Evolutionary conservation across 2,113 vertebrate species (phyloP), one percentile per base, ranked within the genome.

Genomic region (Microcebus ravelobensis): DNA sequence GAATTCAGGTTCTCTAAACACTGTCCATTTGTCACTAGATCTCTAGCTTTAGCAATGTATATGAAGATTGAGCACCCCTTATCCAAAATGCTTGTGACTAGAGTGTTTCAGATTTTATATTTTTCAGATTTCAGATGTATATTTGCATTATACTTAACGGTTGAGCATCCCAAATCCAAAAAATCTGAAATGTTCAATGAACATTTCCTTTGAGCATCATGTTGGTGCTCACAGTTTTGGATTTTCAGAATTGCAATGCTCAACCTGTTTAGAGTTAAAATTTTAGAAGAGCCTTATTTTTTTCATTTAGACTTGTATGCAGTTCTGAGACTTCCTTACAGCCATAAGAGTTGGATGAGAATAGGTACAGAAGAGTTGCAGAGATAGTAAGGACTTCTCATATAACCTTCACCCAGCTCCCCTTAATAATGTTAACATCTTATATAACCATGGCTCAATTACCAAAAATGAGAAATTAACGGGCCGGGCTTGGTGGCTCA

Each of bases 391-490:
- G 36, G 34, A 50, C 25, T 92, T 94, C 36, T 92, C 34, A 50
- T 5, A 39, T 81, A 61, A 73, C 48, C 27, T 92, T 94, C 18
- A 67, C 23, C 10, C 36, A 73, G 10, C 23, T 77, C 94, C 61
- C 76, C 29, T 67, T 77, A 57, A 63, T 77, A 57, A 63, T 63
- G 52, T 92, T 81, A 76, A 52, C 34, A 86, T 79, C 50, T 59
- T 91, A 85, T 8, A 73, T 79, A 89, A 65, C 39, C 2, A 7
- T 18, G 29, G 21, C 70, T 48, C 63, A n/a, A 14, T 81, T 94
- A 67, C 14, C 77, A 96, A 89, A 96, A 89, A 29, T 80, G 79
- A 94, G 36, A 95, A 91, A 36, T 83, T 83, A 63, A 80, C 45
- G 42, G 48, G 48, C 48, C 48, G 48, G 48, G 48, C 48, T 10